Evolutionary conservation across 2,888 invertebrate species (phyloP).

Genomic region (Periphyllus acericola): DNA sequence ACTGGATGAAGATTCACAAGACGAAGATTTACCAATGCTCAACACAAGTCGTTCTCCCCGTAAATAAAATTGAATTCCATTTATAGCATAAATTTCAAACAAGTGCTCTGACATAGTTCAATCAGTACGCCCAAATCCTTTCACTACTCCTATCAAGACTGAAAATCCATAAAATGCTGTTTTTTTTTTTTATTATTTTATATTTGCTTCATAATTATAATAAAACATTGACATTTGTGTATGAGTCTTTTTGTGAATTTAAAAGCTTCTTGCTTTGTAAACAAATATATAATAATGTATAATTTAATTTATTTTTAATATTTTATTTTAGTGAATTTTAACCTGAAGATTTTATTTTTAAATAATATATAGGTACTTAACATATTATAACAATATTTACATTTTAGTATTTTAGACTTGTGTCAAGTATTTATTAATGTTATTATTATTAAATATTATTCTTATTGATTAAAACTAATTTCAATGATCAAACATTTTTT

Average conservation of each 20-base stretch:
- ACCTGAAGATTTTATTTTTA: conserved; percentile 47
- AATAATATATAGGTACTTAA: conserved; percentile 46
- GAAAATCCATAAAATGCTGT: conserved; percentile 34
- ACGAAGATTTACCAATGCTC: conserved; percentile 55
- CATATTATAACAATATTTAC: conserved; percentile 36
- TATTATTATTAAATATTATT: conserved; percentile 35
- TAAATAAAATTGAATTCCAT: conserved; percentile 47
- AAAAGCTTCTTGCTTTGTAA: conserved; percentile 18
- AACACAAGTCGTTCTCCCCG: conserved; percentile 56
- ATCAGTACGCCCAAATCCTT: conserved; percentile 40
- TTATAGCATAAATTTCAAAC: conserved; percentile 47
- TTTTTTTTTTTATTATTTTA: conserved; percentile 30
- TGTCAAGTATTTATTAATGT: conserved; percentile 42
- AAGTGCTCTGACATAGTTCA: conserved; percentile 22
- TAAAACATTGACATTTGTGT: conserved; percentile 32
- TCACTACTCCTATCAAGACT: conserved; percentile 52
- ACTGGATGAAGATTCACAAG: conserved; percentile 43
- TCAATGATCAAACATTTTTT: conserved; percentile 13
- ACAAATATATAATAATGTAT: conserved; percentile 14
- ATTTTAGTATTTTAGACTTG: conserved; percentile 29
- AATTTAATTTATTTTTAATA: conserved; percentile 52
- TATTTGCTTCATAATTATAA: conserved; percentile 35
- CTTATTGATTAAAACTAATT: conserved; percentile 33
- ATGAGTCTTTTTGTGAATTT: conserved; percentile 35
- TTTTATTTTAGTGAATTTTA: conserved; percentile 47